Conservation (phyloP, 1,140 invertebrate species). For the Ceratina australensis region DNA sequence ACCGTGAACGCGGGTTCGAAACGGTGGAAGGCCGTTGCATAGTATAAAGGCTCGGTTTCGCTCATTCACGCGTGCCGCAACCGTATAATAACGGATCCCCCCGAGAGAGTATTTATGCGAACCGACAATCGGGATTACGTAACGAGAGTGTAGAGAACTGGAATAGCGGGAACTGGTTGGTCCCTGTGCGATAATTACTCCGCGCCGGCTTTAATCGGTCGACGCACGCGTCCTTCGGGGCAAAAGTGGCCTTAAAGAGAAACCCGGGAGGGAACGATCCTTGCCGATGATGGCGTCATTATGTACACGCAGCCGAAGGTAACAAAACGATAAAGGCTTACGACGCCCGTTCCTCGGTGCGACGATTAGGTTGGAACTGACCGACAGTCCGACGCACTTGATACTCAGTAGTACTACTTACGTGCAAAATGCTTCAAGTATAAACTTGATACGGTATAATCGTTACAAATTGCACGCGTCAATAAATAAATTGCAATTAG, state of each 20-base stretch:
- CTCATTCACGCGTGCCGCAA: slow-evolving; percentile 57
- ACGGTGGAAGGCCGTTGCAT: slow-evolving; percentile 43
- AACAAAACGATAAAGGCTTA: background rate
- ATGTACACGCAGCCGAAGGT: slow-evolving; percentile 23
- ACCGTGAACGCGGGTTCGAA: slow-evolving; percentile 15
- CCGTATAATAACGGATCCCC: slow-evolving; percentile 54
- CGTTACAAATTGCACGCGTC: too few relatives aligned
- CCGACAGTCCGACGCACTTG: too few relatives aligned
- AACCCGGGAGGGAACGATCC: slow-evolving; percentile 41
- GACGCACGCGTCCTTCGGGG: slow-evolving; percentile 63
- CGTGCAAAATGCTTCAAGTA: too few relatives aligned
- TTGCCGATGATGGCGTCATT: slow-evolving; percentile 39
- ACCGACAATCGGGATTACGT: slow-evolving; percentile 66
- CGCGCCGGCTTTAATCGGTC: slow-evolving; percentile 66
- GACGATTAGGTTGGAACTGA: background rate
- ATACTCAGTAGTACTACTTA: too few relatives aligned
- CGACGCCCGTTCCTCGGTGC: background rate
- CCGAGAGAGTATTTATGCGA: slow-evolving; percentile 63
- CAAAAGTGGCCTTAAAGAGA: slow-evolving; percentile 56
- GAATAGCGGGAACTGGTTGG: slow-evolving; percentile 75
- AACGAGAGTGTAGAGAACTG: slow-evolving; percentile 68
- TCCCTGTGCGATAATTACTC: slow-evolving; percentile 69
- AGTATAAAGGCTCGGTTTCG: slow-evolving; percentile 23
- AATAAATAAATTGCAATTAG: too few relatives aligned
- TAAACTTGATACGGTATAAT: too few relatives aligned